Evolutionary conservation across 2,113 vertebrate genomes (phyloP).

Genomic region (Lophotis ruficrista): DNA sequence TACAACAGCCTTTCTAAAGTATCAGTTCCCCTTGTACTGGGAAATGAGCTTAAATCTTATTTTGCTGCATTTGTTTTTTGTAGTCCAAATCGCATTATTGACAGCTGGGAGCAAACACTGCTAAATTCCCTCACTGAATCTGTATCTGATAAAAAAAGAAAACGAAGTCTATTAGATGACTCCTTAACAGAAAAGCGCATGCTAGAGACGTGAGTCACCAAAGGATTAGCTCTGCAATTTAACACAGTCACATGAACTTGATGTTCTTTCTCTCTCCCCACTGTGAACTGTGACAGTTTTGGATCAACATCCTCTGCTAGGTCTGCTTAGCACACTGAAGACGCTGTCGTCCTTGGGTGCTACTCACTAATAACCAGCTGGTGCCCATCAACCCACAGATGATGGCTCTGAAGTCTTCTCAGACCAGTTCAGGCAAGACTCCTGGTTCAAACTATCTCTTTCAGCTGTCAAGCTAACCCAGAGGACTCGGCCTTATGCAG

Average conservation of each 20-base stretch:
- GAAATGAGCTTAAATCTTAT: not conserved
- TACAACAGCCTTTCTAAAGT: not conserved
- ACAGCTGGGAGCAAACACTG: not conserved
- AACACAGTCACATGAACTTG: not conserved
- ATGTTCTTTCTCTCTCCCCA: not conserved
- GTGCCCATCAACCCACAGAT: not conserved
- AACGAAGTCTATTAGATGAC: not conserved
- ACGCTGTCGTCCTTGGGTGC: not conserved
- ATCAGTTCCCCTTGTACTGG: not conserved
- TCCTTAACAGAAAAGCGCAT: not conserved
- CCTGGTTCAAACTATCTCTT: not conserved
- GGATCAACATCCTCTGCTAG: not conserved
- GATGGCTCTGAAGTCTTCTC: not conserved
- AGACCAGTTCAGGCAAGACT: not conserved
- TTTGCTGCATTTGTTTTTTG: not conserved
- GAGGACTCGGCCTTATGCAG: not conserved
- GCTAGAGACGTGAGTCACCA: not conserved
- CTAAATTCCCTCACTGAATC: not conserved
- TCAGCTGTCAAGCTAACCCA: not conserved
- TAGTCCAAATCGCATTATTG: not conserved
- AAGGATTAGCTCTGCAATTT: conserved; percentile 23
- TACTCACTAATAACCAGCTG: not conserved
- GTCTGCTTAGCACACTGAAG: not conserved
- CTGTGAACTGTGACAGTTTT: not conserved
- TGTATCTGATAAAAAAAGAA: not conserved